Evolutionary conservation across 2,888 invertebrate species (phyloP), one percentile per base, ranked within the genome.

Genomic region (Hirtodrosophila cameraria): DNA sequence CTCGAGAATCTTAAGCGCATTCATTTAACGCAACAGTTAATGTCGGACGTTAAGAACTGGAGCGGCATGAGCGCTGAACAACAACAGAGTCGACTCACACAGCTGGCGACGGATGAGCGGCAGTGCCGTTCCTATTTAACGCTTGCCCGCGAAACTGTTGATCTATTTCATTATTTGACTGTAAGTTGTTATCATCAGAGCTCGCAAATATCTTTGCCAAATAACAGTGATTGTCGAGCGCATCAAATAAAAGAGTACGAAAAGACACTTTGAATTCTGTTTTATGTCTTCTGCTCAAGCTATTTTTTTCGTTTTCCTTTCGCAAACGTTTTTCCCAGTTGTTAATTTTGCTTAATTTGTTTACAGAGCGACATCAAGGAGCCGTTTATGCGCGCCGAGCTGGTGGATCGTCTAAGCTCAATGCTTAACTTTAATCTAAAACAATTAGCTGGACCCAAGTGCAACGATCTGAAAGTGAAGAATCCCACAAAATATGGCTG

Each of bases 371-470:
- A 97, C 88, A 98, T 99, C 77, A 96, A 96, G 87, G 96, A 97
- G 89, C 98, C 99, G 33, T 99, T 99, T 92, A 93, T 98, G 80
- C 94, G 97, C 65, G 95, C 97, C 1, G 98, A 98, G 92, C 92
- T 99, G 68, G 97, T 97, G 35, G 97, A 97, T 88, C 93, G 98
- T 49, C 93, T 99, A 55, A 98, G 99, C 52, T 97, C 99, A 55
- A 99, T 99, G 99, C 93, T 99, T 75, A 99, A 99, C 92, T 99
- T 97, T 91, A 99, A 99, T 92, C 93, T 99, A 72, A 96, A 97
- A 89, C 99, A 99, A 90, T 92, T 99, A 43, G 98, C 98, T 91
- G 98, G 99, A 7, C 96, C 97, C 39, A 98, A 98, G 91, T 99
- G 98, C 92, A 96, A 97, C 91, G 95, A 95, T 90, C 92, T 98